Percentiles rank a stretch among this genome's conserved stretches.
phyloP scores from a whole-genome alignment of 2,888 invertebrate genomes.

The Ophion obscuratus region DNA sequence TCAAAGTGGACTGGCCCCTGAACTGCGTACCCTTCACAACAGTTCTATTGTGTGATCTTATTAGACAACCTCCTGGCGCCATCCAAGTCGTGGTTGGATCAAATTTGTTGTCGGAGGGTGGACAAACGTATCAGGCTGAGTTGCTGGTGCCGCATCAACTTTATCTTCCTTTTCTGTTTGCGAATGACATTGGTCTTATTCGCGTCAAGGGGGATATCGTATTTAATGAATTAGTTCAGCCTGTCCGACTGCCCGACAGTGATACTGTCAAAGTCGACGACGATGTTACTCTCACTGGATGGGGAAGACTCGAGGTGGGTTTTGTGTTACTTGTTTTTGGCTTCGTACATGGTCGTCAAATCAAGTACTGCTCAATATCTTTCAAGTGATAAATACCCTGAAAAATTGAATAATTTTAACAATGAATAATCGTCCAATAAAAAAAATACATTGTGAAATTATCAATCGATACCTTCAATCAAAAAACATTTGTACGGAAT shows the following conservation, averaged over 20 bases:
- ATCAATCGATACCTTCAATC: no score
- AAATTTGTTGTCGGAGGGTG: slow-evolving; percentile 65
- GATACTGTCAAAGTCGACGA: slow-evolving; percentile 62
- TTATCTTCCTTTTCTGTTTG: slow-evolving; percentile 42
- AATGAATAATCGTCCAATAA: no score
- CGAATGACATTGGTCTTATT: slow-evolving; percentile 76
- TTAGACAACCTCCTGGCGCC: slow-evolving; percentile 51
- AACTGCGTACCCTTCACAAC: not conserved
- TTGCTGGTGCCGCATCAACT: slow-evolving; percentile 63
- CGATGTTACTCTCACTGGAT: slow-evolving; percentile 73
- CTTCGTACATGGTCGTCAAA: not conserved
- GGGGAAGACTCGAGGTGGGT: slow-evolving; percentile 71
- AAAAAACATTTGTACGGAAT: no score
- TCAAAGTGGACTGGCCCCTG: no score
- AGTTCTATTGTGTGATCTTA: not conserved
- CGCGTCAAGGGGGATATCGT: slow-evolving; percentile 70
- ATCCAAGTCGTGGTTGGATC: slow-evolving; percentile 69
- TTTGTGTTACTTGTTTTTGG: not conserved
- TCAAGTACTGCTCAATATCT: not conserved
- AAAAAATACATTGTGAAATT: no score
- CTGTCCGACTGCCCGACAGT: slow-evolving; percentile 69
- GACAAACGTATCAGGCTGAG: slow-evolving; percentile 63
- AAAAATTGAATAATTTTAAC: no score
- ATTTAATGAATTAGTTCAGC: slow-evolving; percentile 71
- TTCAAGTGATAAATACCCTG: no score